Evolutionary conservation across 2,888 invertebrate genomes (phyloP).

Genomic region (Plusia festucae): DNA sequence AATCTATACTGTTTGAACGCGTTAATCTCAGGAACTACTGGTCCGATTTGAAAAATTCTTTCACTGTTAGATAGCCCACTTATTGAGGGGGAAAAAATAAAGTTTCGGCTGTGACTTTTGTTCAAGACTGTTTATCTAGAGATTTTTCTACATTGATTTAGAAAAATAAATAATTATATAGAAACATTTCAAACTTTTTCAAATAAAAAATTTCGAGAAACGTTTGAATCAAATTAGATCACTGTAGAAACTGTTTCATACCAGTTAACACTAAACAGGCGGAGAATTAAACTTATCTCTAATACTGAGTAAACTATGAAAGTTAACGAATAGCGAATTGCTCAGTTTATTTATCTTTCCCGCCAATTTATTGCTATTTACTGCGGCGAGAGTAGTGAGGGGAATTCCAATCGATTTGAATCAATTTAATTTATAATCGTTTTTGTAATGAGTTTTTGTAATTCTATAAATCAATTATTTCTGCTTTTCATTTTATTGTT

Average conservation of each 20-base stretch:
- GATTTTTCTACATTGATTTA: too few relatives aligned
- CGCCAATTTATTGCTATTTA: constrained; percentile 56
- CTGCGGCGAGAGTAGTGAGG: constrained; percentile 25
- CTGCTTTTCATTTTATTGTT: too few relatives aligned
- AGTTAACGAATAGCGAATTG: constrained; percentile 49
- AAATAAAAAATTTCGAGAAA: constrained; percentile 42
- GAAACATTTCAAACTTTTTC: constrained; percentile 21
- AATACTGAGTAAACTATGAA: constrained; percentile 34
- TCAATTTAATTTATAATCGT: background rate
- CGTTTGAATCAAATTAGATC: constrained; percentile 45
- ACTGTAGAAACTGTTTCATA: constrained; percentile 34
- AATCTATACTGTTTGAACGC: too few relatives aligned
- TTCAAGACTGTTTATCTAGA: too few relatives aligned
- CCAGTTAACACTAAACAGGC: constrained; percentile 52
- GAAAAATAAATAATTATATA: constrained; percentile 14
- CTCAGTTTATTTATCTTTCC: constrained; percentile 51
- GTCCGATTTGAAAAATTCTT: too few relatives aligned
- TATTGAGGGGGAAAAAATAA: too few relatives aligned
- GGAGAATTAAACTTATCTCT: constrained; percentile 37
- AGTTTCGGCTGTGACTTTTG: too few relatives aligned
- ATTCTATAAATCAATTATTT: background rate
- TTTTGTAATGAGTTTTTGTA: background rate
- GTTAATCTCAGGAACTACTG: too few relatives aligned
- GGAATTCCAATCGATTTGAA: constrained; percentile 34
- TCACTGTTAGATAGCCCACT: too few relatives aligned